A percentile compares a stretch with the other conserved stretches of the same genome.
Conservation (phyloP, 1,140 invertebrate species). For the Aphelinus atriplicis region DNA sequence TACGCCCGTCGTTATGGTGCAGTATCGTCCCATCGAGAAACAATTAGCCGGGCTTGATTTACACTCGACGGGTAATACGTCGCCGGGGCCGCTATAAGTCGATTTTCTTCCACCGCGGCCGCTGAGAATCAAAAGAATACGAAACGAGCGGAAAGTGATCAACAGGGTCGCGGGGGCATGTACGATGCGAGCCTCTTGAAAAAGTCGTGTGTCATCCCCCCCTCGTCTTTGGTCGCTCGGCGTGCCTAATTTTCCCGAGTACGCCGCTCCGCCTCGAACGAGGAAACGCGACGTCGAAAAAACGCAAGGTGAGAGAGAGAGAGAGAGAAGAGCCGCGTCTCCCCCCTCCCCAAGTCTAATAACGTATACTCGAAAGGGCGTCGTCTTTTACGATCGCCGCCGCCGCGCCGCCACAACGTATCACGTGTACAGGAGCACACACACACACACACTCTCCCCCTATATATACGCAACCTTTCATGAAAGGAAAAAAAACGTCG, state of each 20-base stretch:
- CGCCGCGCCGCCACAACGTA: neutral
- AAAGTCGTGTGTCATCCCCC: neutral
- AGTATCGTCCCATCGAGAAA: too few relatives aligned
- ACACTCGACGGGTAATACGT: too few relatives aligned
- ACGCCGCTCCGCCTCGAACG: neutral
- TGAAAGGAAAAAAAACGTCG: neutral
- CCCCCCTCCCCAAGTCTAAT: slow-evolving; percentile 6
- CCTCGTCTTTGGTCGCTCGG: neutral
- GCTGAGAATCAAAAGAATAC: too few relatives aligned
- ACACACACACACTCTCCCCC: neutral
- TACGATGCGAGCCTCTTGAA: neutral
- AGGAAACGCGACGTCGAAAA: slow-evolving; percentile 11
- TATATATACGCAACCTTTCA: neutral
- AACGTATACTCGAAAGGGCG: slow-evolving; percentile 17
- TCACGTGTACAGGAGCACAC: neutral
- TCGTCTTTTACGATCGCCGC: slow-evolving; percentile 9
- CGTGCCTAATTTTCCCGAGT: slow-evolving; percentile 26
- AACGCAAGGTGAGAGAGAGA: slow-evolving; percentile 19
- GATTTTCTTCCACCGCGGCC: too few relatives aligned
- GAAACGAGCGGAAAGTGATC: too few relatives aligned
- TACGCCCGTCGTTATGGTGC: too few relatives aligned
- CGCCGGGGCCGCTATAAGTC: too few relatives aligned
- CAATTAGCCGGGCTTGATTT: too few relatives aligned
- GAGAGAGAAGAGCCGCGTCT: slow-evolving; percentile 22
- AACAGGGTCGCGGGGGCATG: too few relatives aligned